These are phyloP conservation scores for Vulpes vulpes DNA, from an alignment of 2,113 vertebrate species.

Conservation along the genomic window DNA sequence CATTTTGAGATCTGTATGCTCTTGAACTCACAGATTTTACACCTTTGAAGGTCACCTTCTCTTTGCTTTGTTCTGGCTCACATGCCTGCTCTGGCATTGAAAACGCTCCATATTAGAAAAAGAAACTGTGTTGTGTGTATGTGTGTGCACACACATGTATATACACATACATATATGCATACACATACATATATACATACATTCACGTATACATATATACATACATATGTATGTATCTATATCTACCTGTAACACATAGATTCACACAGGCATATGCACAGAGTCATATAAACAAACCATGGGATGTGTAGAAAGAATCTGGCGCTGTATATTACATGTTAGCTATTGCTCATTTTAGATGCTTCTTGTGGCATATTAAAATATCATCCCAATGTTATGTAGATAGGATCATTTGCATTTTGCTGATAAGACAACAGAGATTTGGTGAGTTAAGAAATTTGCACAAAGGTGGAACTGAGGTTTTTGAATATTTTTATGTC, in stretches of 20 bases:
- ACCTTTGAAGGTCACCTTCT: not conserved
- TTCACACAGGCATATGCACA: not conserved
- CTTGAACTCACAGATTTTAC: not conserved
- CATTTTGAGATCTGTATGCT: not conserved
- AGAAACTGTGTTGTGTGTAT: not conserved
- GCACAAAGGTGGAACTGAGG: not conserved
- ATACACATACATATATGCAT: not conserved
- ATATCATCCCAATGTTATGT: not conserved
- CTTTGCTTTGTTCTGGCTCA: slow-evolving; percentile 12
- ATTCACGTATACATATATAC: not conserved
- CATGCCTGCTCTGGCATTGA: not conserved
- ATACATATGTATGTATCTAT: not conserved
- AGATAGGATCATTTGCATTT: not conserved
- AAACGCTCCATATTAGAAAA: not conserved
- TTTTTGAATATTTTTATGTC: not conserved
- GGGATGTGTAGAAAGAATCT: not conserved
- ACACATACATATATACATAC: not conserved
- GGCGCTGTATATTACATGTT: not conserved
- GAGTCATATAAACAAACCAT: not conserved
- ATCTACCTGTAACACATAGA: not conserved
- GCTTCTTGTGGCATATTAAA: not conserved
- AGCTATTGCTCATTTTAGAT: not conserved
- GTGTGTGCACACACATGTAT: not conserved
- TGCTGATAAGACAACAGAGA: not conserved
- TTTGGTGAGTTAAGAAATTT: not conserved